Conservation (phyloP, 2,797 vertebrate species). For the Danionella dracula region DNA sequence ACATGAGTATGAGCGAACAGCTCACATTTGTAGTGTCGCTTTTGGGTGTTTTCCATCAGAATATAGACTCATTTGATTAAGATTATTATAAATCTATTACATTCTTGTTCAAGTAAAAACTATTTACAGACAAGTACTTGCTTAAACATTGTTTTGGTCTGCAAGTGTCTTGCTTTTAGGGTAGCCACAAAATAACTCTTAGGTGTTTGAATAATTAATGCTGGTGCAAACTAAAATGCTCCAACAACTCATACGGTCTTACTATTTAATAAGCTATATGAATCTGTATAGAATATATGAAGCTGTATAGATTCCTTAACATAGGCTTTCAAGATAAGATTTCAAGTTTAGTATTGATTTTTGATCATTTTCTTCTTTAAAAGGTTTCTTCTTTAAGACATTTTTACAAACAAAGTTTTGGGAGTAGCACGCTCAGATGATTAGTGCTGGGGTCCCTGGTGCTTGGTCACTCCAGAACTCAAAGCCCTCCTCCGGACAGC, state of each 20-base stretch:
- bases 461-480: too few relatives aligned
- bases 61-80: not conserved
- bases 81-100: constrained; percentile 13
- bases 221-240: constrained; percentile 24
- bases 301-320: not conserved
- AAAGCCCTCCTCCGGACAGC: too few relatives aligned
- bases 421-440: too few relatives aligned
- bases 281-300: too few relatives aligned
- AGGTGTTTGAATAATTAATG: constrained; percentile 28
- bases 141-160: constrained; percentile 6
- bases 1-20: constrained; percentile 29
- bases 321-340: constrained; percentile 1
- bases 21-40: constrained; percentile 1
- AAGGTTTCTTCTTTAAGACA: too few relatives aligned
- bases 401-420: too few relatives aligned
- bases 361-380: too few relatives aligned
- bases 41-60: constrained; percentile 3
- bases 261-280: not conserved
- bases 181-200: constrained; percentile 15
- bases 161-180: not conserved
- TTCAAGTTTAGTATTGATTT: not conserved
- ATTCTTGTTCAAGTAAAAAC: not conserved
- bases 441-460: too few relatives aligned
- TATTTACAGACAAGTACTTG: not conserved
- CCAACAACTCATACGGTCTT: not conserved